A percentile compares a stretch with the other conserved stretches of the same genome.
phyloP scores from a whole-genome alignment of 64 coral and sea anemone species.

The Dendrophyllia cribrosa region DNA sequence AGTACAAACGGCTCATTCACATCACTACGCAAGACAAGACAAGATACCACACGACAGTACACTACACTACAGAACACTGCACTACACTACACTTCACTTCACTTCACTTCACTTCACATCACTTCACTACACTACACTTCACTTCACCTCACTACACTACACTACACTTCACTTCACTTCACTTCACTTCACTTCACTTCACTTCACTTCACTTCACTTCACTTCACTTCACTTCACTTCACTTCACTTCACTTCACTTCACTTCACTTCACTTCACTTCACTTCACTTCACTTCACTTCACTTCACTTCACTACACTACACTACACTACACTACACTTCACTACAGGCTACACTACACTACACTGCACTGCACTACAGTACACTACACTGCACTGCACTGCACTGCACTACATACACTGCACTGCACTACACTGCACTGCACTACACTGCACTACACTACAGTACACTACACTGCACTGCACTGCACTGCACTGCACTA shows the following conservation, averaged over 20 bases:
- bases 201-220: neutral
- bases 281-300: constrained; percentile 64
- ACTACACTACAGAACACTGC: neutral
- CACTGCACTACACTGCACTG: neutral
- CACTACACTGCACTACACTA: neutral
- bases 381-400: constrained; percentile 1
- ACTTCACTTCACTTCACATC: neutral
- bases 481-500: neutral
- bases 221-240: constrained; percentile 30
- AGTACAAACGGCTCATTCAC: constrained; percentile 11
- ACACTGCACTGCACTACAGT: neutral
- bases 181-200: constrained; percentile 8
- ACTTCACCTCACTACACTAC: neutral
- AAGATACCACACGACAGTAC: neutral
- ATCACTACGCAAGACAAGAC: neutral
- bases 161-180: neutral
- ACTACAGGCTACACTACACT: neutral
- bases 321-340: constrained; percentile 52
- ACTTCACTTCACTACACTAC: constrained; percentile 62
- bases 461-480: neutral
- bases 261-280: constrained; percentile 53
- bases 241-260: constrained; percentile 66
- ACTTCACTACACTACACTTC: neutral
- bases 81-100: neutral
- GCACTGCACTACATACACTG: no score